These are phyloP conservation scores for Thryonomys swinderianus DNA, from an alignment of 2,113 vertebrate genomes.

Conservation along the genomic window DNA sequence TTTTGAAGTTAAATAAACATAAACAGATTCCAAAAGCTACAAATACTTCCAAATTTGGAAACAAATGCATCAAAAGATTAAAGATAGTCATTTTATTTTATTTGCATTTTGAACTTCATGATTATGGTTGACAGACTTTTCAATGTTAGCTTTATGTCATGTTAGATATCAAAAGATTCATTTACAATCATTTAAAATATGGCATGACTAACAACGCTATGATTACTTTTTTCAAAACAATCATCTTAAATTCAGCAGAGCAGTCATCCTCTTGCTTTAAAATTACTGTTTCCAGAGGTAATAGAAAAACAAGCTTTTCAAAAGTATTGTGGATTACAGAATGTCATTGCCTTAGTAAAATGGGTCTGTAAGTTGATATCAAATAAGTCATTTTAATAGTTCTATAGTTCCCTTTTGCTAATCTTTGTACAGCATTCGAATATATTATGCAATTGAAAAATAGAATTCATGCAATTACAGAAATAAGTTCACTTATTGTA, in stretches of 20 bases:
- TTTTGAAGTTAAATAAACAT: slow-evolving; percentile 29
- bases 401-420: not conserved
- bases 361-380: not conserved
- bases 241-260: slow-evolving; percentile 5
- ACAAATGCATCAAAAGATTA: slow-evolving; percentile 72
- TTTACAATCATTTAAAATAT: slow-evolving; percentile 70
- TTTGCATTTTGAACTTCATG: slow-evolving; percentile 66
- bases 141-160: slow-evolving; percentile 73
- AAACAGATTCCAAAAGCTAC: not conserved
- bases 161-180: slow-evolving; percentile 71
- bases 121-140: slow-evolving; percentile 78
- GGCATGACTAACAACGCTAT: slow-evolving; percentile 5
- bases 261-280: slow-evolving; percentile 32
- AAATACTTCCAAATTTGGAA: not conserved
- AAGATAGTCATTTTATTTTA: slow-evolving; percentile 77
- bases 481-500: not conserved
- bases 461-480: not conserved
- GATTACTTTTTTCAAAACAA: slow-evolving; percentile 60
- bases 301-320: not conserved
- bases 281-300: not conserved
- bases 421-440: not conserved
- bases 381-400: slow-evolving; percentile 21
- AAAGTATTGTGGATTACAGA: not conserved
- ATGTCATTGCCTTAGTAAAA: not conserved
- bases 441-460: slow-evolving; percentile 16